Percentiles rank a stretch among this genome's conserved stretches.
phyloP scores from a whole-genome alignment of 2,797 vertebrate species.

The Pangasius mekongensis region DNA sequence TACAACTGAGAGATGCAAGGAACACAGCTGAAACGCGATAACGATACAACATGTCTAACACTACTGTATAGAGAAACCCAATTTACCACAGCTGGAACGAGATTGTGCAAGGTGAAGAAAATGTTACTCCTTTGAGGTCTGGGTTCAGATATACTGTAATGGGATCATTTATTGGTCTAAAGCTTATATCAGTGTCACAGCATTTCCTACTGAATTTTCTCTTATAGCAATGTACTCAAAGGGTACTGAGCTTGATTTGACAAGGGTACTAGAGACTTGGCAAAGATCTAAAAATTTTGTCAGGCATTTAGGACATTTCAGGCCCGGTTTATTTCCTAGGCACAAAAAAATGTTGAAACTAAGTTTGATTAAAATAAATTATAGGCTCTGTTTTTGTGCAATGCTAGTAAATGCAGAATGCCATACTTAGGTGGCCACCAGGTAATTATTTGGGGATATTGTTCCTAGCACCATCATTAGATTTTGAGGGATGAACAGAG shows the following conservation, averaged over 20 bases:
- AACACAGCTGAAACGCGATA: conserved; percentile 26
- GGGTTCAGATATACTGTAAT: conserved; percentile 26
- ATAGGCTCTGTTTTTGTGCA: background rate
- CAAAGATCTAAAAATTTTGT: background rate
- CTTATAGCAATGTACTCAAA: background rate
- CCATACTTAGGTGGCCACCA: background rate
- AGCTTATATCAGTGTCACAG: background rate
- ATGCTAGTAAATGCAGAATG: background rate
- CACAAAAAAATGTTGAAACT: background rate
- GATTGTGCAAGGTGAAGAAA: conserved; percentile 5
- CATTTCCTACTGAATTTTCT: background rate
- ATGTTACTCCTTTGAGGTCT: conserved; percentile 20
- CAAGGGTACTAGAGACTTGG: background rate
- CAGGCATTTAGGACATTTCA: background rate
- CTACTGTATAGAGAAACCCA: conserved; percentile 11
- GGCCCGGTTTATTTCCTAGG: background rate
- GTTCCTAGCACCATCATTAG: background rate
- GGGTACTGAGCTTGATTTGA: background rate
- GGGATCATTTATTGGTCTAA: conserved; percentile 18
- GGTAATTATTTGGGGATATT: background rate
- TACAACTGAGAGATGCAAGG: conserved; percentile 17
- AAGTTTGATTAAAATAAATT: background rate
- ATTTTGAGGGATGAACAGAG: background rate
- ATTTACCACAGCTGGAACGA: conserved; percentile 19
- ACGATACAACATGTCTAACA: conserved; percentile 13